Percentiles rank a stretch among this genome's conserved stretches.
phyloP scores from a whole-genome alignment of 2,797 vertebrate genomes.

The Threskiornis aethiopicus region DNA sequence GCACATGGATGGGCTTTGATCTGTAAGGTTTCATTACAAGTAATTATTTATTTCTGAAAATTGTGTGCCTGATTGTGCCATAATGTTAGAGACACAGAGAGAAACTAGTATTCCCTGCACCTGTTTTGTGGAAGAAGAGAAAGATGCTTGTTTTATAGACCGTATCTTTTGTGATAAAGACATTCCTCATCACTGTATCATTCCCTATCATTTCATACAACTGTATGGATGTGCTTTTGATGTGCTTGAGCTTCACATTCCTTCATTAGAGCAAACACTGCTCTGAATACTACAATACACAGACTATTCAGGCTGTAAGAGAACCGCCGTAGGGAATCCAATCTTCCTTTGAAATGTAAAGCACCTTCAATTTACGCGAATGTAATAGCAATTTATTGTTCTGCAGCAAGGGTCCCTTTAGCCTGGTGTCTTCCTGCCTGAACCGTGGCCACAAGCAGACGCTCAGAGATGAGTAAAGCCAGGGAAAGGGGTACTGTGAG shows the following conservation, averaged over 20 bases:
- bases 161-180: not conserved
- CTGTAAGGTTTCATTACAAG: not conserved
- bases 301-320: not conserved
- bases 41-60: conserved; percentile 13
- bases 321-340: not conserved
- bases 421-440: not conserved
- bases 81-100: not conserved
- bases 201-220: not conserved
- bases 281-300: not conserved
- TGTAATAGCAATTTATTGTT: not conserved
- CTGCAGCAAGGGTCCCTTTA: not conserved
- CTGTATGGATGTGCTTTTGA: not conserved
- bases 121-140: not conserved
- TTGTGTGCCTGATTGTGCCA: not conserved
- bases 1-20: conserved; percentile 15
- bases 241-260: not conserved
- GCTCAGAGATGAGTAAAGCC: not conserved
- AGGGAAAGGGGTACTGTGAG: not conserved
- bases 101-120: not conserved
- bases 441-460: not conserved
- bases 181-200: not conserved
- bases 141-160: not conserved
- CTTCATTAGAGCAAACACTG: not conserved
- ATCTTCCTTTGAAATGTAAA: conserved; percentile 40
- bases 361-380: not conserved